These are phyloP conservation scores for Epinotia demarniana DNA, from an alignment of 2,888 invertebrate species.

Conservation along the genomic window DNA sequence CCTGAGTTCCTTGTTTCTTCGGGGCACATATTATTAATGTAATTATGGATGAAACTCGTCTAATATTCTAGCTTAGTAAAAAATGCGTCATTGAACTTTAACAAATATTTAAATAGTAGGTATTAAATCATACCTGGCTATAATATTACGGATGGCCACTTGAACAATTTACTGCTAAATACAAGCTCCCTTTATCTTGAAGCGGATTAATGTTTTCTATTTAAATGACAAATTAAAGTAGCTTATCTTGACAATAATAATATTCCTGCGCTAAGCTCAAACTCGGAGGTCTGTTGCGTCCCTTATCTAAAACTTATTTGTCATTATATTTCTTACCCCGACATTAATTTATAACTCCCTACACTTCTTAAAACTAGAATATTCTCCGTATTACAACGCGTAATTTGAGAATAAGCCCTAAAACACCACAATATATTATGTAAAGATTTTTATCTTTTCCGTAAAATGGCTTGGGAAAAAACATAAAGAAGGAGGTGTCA, in stretches of 20 bases:
- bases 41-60: no score
- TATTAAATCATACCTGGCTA: not conserved
- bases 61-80: no score
- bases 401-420: constrained; percentile 82
- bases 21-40: no score
- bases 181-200: not conserved
- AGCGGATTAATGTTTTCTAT: constrained; percentile 25
- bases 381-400: constrained; percentile 79
- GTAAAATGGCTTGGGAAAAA: constrained; percentile 85
- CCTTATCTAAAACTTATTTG: constrained; percentile 32
- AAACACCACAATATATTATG: constrained; percentile 85
- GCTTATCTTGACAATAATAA: constrained; percentile 18
- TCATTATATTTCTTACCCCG: constrained; percentile 33
- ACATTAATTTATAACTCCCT: constrained; percentile 35
- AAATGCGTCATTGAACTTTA: no score
- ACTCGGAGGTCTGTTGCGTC: constrained; percentile 26
- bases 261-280: not conserved
- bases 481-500: constrained; percentile 86
- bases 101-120: no score
- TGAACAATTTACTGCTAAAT: not conserved
- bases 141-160: not conserved
- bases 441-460: constrained; percentile 85
- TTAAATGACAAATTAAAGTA: constrained; percentile 10
- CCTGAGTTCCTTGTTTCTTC: no score
- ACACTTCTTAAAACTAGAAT: constrained; percentile 64